These are phyloP conservation scores for Uromys caudimaculatus DNA, from an alignment of 2,797 vertebrate species.

Conservation along the genomic window DNA sequence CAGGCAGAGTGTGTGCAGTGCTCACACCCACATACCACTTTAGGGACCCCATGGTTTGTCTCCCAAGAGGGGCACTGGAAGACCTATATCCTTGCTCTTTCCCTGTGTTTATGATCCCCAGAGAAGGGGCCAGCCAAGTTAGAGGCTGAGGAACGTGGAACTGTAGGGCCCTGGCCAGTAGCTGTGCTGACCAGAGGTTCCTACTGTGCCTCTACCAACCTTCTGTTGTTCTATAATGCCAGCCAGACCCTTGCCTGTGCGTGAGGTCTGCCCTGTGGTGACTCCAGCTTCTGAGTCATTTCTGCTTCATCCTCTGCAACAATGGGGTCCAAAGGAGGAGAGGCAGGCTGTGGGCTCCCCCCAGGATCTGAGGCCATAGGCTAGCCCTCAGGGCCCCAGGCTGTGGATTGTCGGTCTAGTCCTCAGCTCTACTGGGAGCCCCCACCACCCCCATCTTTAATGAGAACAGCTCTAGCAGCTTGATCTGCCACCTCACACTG, in stretches of 20 bases:
- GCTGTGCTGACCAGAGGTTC: background rate
- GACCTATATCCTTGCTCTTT: background rate
- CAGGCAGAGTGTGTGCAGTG: too few species aligned
- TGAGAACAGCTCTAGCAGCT: background rate
- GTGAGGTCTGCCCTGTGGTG: background rate
- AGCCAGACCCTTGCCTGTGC: background rate
- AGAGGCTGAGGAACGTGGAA: background rate
- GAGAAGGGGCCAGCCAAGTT: background rate
- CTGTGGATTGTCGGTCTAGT: background rate
- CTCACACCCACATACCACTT: too few species aligned
- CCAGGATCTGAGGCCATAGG: background rate
- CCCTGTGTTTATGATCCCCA: background rate
- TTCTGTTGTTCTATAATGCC: background rate
- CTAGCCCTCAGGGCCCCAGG: background rate
- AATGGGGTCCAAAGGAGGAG: background rate
- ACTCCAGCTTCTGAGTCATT: background rate
- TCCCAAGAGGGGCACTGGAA: background rate
- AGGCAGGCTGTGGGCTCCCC: background rate
- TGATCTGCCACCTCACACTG: conserved; percentile 48
- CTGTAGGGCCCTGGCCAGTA: rapidly evolving
- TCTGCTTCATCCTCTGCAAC: background rate
- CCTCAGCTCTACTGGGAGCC: background rate
- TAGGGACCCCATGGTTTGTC: background rate
- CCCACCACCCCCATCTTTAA: background rate
- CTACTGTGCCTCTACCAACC: background rate